A percentile compares a stretch with the other conserved stretches of the same genome.
phyloP scores from a whole-genome alignment of 2,888 invertebrate species.

The Erebia epiphron region DNA sequence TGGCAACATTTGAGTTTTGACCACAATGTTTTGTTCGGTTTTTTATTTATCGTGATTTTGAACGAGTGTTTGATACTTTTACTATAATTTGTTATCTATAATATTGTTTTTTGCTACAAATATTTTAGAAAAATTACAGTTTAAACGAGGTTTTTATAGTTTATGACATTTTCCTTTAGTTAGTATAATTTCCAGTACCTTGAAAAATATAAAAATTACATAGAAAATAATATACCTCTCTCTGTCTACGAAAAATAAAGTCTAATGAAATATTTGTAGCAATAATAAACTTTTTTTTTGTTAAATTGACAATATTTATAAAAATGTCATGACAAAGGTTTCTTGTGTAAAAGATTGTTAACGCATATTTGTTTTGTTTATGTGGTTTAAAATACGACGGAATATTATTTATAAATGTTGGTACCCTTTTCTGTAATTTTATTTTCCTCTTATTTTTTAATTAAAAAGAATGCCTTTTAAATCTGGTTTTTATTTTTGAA shows the following conservation, averaged over 20 bases:
- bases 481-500: constrained; percentile 29
- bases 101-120: constrained; percentile 31
- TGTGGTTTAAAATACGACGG: constrained; percentile 56
- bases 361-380: constrained; percentile 58
- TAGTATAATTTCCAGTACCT: neutral
- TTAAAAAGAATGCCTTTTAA: constrained; percentile 71
- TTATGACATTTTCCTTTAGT: neutral
- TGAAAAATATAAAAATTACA: too few species aligned
- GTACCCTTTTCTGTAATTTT: constrained; percentile 73
- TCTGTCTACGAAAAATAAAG: too few species aligned
- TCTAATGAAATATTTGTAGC: constrained; percentile 25
- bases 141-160: neutral
- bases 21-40: constrained; percentile 39
- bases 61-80: constrained; percentile 41
- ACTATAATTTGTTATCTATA: neutral
- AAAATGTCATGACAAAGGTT: constrained; percentile 56
- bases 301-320: constrained; percentile 26
- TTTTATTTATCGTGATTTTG: constrained; percentile 39
- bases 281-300: constrained; percentile 17
- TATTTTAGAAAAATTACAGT: constrained; percentile 14
- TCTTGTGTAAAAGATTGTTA: constrained; percentile 58
- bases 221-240: too few species aligned
- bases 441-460: constrained; percentile 62
- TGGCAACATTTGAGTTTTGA: constrained; percentile 41
- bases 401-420: constrained; percentile 72